Evolutionary conservation across 1,140 invertebrate genomes (phyloP).

Genomic region (Cydia amplana): DNA sequence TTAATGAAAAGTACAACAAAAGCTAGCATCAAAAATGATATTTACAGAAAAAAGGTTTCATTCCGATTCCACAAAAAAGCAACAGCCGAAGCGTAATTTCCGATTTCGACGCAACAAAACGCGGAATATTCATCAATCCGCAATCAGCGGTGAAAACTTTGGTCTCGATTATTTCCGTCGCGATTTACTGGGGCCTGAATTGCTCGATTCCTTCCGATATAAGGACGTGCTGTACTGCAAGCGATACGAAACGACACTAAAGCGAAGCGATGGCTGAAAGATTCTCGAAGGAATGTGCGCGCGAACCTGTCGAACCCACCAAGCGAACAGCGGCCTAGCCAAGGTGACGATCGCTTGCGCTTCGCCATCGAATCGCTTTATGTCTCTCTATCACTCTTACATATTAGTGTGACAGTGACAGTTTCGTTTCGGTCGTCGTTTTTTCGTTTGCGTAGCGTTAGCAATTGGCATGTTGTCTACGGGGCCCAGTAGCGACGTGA

Average conservation of each 20-base stretch:
- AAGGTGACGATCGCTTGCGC: too few relatives aligned
- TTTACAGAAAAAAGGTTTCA: background rate
- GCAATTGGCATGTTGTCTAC: too few relatives aligned
- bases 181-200: slow-evolving; percentile 16
- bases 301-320: too few relatives aligned
- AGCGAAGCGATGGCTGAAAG: background rate
- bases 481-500: too few relatives aligned
- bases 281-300: too few relatives aligned
- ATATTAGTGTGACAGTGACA: too few relatives aligned
- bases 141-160: slow-evolving; percentile 31
- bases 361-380: too few relatives aligned
- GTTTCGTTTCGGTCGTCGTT: too few relatives aligned
- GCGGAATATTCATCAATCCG: slow-evolving; percentile 29
- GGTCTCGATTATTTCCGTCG: slow-evolving; percentile 29
- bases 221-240: background rate
- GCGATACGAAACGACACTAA: background rate
- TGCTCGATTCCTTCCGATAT: slow-evolving; percentile 6
- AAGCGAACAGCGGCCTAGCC: too few relatives aligned
- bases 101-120: slow-evolving; percentile 3
- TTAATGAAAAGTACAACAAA: background rate
- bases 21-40: background rate
- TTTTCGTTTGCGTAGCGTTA: too few relatives aligned
- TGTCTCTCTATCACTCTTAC: too few relatives aligned
- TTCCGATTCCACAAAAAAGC: background rate
- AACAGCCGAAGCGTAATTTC: slow-evolving; percentile 2